Evolutionary conservation across 2,888 invertebrate genomes (phyloP).

Genomic region (Elysia crispata): DNA sequence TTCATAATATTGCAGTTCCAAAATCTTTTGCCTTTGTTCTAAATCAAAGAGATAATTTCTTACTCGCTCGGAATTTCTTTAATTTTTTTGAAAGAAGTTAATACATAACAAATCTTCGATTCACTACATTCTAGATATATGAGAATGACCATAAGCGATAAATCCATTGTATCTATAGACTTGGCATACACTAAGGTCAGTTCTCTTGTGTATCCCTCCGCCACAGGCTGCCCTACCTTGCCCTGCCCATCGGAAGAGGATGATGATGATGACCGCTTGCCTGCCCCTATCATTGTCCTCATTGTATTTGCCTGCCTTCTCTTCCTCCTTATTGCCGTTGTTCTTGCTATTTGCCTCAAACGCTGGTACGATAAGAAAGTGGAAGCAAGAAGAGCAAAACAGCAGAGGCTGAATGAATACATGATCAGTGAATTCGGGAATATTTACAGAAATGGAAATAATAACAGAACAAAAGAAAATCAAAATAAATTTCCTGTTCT

Average conservation of each 20-base stretch:
- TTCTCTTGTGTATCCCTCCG: no score
- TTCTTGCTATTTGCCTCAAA: not conserved
- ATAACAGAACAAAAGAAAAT: constrained; percentile 27
- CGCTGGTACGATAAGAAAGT: not conserved
- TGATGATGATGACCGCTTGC: not conserved
- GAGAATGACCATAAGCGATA: no score
- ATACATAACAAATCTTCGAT: no score
- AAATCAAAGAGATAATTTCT: no score
- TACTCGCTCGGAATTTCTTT: no score
- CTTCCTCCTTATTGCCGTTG: constrained; percentile 2
- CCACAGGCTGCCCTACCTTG: constrained; percentile 35
- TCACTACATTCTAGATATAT: no score
- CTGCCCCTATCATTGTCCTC: constrained; percentile 22
- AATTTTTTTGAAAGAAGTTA: no score
- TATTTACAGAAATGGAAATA: not conserved
- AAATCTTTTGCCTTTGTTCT: no score
- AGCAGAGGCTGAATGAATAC: no score
- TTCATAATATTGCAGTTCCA: no score
- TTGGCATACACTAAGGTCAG: no score
- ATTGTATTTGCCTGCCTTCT: constrained; percentile 25
- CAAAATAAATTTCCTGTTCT: not conserved
- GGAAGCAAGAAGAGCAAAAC: not conserved
- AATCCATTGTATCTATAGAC: no score
- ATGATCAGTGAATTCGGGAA: not conserved
- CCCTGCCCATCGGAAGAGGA: constrained; percentile 16